These are phyloP conservation scores for Apis laboriosa DNA, from an alignment of 1,140 invertebrate species.

Conservation along the genomic window DNA sequence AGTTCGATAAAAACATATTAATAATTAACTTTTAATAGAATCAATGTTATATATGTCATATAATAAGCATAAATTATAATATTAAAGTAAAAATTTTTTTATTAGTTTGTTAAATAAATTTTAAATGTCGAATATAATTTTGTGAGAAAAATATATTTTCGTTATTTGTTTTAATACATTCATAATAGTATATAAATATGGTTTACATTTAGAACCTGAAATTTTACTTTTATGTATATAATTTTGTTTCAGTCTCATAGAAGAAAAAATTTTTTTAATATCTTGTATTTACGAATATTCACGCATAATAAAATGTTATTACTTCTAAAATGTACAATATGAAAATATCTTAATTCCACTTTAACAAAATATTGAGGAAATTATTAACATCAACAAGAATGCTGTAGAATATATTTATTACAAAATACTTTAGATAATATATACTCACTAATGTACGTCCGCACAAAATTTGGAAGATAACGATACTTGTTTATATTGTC, in stretches of 20 bases:
- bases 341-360: conserved; percentile 9
- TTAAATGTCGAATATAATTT: background rate
- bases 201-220: conserved; percentile 47
- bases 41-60: background rate
- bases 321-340: background rate
- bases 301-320: conserved; percentile 1
- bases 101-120: background rate
- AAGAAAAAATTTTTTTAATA: conserved; percentile 13
- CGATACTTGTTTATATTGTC: conserved; percentile 18
- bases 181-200: conserved; percentile 42
- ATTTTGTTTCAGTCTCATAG: conserved; percentile 41
- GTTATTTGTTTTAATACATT: conserved; percentile 26
- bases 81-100: background rate
- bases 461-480: conserved; percentile 51
- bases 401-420: conserved; percentile 75
- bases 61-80: background rate
- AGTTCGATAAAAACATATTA: background rate
- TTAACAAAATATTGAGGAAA: conserved; percentile 27
- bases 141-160: conserved; percentile 43
- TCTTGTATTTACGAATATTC: background rate
- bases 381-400: conserved; percentile 43
- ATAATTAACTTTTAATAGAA: background rate
- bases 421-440: conserved; percentile 73
- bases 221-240: conserved; percentile 28
- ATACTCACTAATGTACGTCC: conserved; percentile 24